phyloP scores from a whole-genome alignment of 2,113 vertebrate genomes.

The Capreolus pygargus region DNA sequence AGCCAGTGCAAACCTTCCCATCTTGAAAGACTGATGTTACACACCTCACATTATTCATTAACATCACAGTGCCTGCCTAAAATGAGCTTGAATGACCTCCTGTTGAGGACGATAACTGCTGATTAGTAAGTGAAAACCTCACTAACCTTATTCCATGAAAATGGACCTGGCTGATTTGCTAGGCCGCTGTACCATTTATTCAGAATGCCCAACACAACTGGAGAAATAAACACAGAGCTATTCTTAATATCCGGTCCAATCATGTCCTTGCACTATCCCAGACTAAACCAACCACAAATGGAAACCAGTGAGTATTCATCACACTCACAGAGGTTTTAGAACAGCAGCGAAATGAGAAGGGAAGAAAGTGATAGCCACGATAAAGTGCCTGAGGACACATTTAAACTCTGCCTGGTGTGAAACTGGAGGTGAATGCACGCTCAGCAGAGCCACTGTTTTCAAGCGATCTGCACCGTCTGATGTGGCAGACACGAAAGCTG shows the following conservation, averaged over 20 bases:
- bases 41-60: not conserved
- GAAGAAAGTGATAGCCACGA: not conserved
- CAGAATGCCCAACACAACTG: fast-evolving
- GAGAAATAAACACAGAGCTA: not conserved
- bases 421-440: not conserved
- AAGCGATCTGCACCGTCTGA: fast-evolving
- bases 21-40: not conserved
- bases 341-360: not conserved
- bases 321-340: not conserved
- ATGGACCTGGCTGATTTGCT: not conserved
- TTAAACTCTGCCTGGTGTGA: not conserved
- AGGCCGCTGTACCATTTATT: fast-evolving
- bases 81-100: too few relatives aligned
- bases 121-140: not conserved
- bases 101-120: fast-evolving
- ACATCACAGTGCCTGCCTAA: not conserved
- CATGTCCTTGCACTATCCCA: not conserved
- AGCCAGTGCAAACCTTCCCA: not conserved
- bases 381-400: fast-evolving
- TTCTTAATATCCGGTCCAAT: not conserved
- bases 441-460: fast-evolving
- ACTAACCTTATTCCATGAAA: fast-evolving
- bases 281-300: too few relatives aligned
- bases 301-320: fast-evolving
- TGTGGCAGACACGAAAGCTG: not conserved